Evolutionary conservation across 2,797 vertebrate genomes (phyloP).

Genomic region (Tauraco hartlaubi): DNA sequence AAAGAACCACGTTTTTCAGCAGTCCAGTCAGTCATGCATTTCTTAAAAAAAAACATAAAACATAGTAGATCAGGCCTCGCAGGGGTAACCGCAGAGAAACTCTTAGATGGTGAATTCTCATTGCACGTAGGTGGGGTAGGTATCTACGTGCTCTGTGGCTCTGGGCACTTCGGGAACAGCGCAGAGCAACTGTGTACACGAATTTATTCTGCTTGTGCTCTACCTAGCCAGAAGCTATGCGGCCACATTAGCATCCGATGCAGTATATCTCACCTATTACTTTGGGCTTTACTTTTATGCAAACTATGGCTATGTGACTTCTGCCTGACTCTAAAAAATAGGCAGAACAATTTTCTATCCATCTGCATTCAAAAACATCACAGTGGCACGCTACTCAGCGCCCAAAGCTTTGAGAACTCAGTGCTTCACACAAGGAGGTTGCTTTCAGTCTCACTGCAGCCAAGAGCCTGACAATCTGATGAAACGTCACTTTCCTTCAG

Average conservation of each 20-base stretch:
- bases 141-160: not conserved
- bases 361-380: not conserved
- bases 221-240: not conserved
- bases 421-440: not conserved
- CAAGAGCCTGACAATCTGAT: not conserved
- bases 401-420: not conserved
- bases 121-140: rapidly evolving
- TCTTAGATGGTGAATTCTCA: not conserved
- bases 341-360: not conserved
- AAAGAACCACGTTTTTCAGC: not conserved
- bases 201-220: not conserved
- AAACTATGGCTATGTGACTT: not conserved
- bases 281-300: not conserved
- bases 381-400: not conserved
- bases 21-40: not conserved
- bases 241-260: not conserved
- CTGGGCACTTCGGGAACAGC: not conserved
- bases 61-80: not conserved
- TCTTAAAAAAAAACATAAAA: not conserved
- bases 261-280: not conserved
- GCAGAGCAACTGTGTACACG: rapidly evolving
- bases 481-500: not conserved
- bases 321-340: not conserved
- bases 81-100: not conserved
- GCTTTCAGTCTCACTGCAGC: not conserved